Conservation (phyloP, 2,888 invertebrate genomes). For the Sphinx pinastri region DNA sequence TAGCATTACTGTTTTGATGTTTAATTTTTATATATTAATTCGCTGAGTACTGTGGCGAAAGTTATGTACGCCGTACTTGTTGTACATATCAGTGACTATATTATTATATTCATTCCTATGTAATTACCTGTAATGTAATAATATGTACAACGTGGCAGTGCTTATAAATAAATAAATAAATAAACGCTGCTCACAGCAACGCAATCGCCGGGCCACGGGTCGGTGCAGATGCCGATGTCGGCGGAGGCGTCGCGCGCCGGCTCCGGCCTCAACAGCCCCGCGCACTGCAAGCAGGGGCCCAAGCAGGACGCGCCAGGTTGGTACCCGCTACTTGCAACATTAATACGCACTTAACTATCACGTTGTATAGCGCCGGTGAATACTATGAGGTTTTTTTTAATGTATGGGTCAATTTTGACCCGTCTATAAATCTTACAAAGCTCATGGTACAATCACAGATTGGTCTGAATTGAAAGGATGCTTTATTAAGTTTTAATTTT, state of each 20-base stretch:
- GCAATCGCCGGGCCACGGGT: slow-evolving; percentile 73
- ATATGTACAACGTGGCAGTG: no score
- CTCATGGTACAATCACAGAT: neutral
- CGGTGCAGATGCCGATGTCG: slow-evolving; percentile 78
- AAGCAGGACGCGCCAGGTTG: slow-evolving; percentile 79
- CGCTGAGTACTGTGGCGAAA: neutral
- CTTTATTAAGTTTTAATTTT: neutral
- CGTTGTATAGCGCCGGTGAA: neutral
- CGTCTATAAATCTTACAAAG: neutral
- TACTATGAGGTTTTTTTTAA: neutral
- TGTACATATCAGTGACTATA: no score
- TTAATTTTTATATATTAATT: no score
- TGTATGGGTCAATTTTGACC: neutral
- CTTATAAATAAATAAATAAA: no score
- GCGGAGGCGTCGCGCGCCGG: slow-evolving; percentile 78
- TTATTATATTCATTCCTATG: no score
- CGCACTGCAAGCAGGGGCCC: slow-evolving; percentile 72
- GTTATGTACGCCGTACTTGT: no score
- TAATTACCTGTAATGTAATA: no score
- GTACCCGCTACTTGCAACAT: slow-evolving; percentile 37
- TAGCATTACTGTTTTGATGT: no score
- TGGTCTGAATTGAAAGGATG: slow-evolving; percentile 2
- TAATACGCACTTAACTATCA: neutral
- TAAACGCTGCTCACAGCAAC: slow-evolving; percentile 53
- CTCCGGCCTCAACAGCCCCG: slow-evolving; percentile 77